These are phyloP conservation scores for Capromys pilorides DNA, from an alignment of 2,797 vertebrate species.

Conservation along the genomic window DNA sequence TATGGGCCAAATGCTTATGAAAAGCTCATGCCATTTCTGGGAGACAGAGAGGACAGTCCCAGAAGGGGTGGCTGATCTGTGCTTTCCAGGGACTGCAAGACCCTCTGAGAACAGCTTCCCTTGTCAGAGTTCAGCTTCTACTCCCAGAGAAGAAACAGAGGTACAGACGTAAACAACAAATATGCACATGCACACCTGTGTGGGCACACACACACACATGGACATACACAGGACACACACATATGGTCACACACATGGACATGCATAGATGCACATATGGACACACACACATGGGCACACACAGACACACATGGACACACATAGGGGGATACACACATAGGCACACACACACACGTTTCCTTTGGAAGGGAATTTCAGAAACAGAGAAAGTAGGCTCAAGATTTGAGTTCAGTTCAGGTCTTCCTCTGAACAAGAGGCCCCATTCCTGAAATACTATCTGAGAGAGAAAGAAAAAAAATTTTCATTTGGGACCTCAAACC, in stretches of 20 bases:
- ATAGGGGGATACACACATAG: too few relatives aligned
- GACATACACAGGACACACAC: too few relatives aligned
- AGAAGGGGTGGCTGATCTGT: neutral
- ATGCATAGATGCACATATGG: too few relatives aligned
- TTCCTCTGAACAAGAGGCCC: constrained; percentile 77
- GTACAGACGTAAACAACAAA: constrained; percentile 67
- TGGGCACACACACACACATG: neutral
- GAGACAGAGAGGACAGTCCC: constrained; percentile 46
- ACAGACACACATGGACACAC: too few relatives aligned
- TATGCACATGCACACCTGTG: neutral
- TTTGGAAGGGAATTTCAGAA: constrained; percentile 75
- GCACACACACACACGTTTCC: constrained; percentile 44
- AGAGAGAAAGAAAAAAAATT: constrained; percentile 74
- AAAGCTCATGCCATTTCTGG: constrained; percentile 68
- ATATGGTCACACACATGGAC: too few relatives aligned
- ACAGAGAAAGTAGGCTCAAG: constrained; percentile 69
- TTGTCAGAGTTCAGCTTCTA: constrained; percentile 50
- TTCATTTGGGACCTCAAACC: constrained; percentile 80
- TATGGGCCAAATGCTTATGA: constrained; percentile 71
- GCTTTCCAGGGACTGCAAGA: constrained; percentile 38
- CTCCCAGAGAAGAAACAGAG: constrained; percentile 30
- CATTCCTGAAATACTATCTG: constrained; percentile 76
- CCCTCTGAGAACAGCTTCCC: constrained; percentile 62
- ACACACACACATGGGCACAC: too few relatives aligned
- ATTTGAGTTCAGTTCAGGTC: constrained; percentile 76